Evolutionary conservation across 2,888 invertebrate species (phyloP), one percentile per base, ranked within the genome.

Genomic region (Cyaniris semiargus): DNA sequence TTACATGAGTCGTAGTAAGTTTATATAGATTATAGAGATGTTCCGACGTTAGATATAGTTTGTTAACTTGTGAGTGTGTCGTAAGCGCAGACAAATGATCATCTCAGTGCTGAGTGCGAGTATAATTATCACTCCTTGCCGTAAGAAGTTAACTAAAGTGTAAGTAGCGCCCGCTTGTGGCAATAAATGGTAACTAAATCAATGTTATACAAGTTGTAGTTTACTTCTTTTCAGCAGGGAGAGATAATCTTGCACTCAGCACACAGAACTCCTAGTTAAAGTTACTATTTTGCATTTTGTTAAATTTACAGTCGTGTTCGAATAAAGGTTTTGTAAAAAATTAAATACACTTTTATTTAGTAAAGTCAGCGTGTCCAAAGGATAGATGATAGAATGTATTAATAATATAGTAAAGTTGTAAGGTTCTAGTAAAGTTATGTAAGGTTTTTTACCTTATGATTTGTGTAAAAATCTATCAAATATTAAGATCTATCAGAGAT

Each of bases 201-300:
- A n/a, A 56, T 18, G 53, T 6, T 5, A 53, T 18, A 56, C 48
- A 48, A 48, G 48, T 48, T n/a, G 56, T 5, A 56, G 56, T 56
- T 60, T 1, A 23, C 10, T 60, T 23, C 3, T 60, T 23, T 21
- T 6, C 60, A 21, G 21, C 58, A 76, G 75, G 34, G 34, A 70
- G 76, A 60, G 76, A 70, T 72, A 66, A 76, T 70, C 38, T 70
- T 18, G 44, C 58, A 76, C 78, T 77, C 78, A 66, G 44, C 23
- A 23, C 23, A 0, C 27, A 27, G 83, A 83, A 87, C 87, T 90
- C 90, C 90, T 87, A 86, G 85, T 88, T 85, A 88, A 84, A 87
- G 89, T 89, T 85, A 91, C 88, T 89, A 88, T 92, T 92, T 91
- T 92, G 90, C 90, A 92, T 91, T 94, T 93, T 93, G 93, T 93